These are phyloP conservation scores for Hyposmocoma kahamanoa DNA, from an alignment of 1,140 invertebrate species.

Conservation along the genomic window DNA sequence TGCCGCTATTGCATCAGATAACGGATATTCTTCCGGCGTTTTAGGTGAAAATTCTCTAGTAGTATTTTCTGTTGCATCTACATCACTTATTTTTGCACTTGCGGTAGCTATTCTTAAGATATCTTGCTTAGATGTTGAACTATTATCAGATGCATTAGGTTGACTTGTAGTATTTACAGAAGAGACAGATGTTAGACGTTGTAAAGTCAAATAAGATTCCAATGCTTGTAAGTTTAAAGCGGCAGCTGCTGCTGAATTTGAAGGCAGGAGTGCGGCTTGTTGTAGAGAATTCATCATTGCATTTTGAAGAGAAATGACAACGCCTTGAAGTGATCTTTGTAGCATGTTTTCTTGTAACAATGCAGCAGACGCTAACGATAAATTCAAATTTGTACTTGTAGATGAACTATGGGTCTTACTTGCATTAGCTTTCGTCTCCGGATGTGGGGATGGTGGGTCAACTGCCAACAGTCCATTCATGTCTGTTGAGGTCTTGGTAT, in stretches of 20 bases:
- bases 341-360: constrained; percentile 75
- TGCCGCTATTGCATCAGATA: constrained; percentile 66
- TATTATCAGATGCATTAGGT: constrained; percentile 43
- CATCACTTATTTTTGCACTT: constrained; percentile 75
- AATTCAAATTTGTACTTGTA: constrained; percentile 58
- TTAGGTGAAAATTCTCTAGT: constrained; percentile 59
- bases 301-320: constrained; percentile 84
- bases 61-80: constrained; percentile 65
- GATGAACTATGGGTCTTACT: constrained; percentile 65
- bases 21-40: constrained; percentile 63
- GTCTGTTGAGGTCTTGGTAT: constrained; percentile 52
- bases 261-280: constrained; percentile 83
- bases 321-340: constrained; percentile 79
- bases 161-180: constrained; percentile 60
- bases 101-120: constrained; percentile 75
- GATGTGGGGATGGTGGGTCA: constrained; percentile 44
- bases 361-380: constrained; percentile 70
- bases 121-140: constrained; percentile 59
- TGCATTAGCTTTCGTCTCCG: constrained; percentile 50
- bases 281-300: constrained; percentile 84
- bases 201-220: constrained; percentile 87
- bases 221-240: constrained; percentile 87
- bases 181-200: constrained; percentile 77
- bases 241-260: constrained; percentile 84
- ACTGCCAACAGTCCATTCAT: constrained; percentile 55